Conservation (phyloP, 2,888 invertebrate genomes). For the Chloroclystis v-ata region DNA sequence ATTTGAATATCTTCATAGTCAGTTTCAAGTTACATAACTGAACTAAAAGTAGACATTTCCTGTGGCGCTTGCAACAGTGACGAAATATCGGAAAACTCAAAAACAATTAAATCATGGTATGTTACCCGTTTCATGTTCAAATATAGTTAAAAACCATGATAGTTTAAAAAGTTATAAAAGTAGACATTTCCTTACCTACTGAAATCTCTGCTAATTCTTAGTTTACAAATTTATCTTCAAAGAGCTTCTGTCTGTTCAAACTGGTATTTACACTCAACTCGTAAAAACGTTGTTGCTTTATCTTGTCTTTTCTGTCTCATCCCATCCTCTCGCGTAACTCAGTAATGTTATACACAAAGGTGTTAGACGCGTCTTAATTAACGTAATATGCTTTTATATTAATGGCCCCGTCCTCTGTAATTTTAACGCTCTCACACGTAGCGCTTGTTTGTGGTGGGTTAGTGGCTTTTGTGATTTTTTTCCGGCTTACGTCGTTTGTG, state of each 20-base stretch:
- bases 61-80: too few species aligned
- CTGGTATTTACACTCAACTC: background rate
- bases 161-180: too few species aligned
- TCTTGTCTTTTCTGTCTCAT: conserved; percentile 2
- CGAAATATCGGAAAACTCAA: too few species aligned
- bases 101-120: too few species aligned
- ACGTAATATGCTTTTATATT: conserved; percentile 45
- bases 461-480: background rate
- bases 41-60: too few species aligned
- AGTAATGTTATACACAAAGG: conserved; percentile 61
- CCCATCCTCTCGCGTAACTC: conserved; percentile 22
- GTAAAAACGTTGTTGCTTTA: conserved; percentile 2
- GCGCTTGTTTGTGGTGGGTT: background rate
- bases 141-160: too few species aligned
- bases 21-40: too few species aligned
- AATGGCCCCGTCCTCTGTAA: conserved; percentile 28
- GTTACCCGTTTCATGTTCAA: too few species aligned
- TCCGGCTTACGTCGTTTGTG: background rate
- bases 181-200: too few species aligned
- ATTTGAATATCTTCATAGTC: too few species aligned
- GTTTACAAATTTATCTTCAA: background rate
- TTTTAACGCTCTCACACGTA: conserved; percentile 17
- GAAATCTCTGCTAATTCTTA: background rate
- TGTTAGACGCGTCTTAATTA: conserved; percentile 67
- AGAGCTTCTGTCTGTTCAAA: background rate